These are phyloP conservation scores for Camelus dromedarius DNA, from an alignment of 2,113 vertebrate genomes.

Conservation along the genomic window DNA sequence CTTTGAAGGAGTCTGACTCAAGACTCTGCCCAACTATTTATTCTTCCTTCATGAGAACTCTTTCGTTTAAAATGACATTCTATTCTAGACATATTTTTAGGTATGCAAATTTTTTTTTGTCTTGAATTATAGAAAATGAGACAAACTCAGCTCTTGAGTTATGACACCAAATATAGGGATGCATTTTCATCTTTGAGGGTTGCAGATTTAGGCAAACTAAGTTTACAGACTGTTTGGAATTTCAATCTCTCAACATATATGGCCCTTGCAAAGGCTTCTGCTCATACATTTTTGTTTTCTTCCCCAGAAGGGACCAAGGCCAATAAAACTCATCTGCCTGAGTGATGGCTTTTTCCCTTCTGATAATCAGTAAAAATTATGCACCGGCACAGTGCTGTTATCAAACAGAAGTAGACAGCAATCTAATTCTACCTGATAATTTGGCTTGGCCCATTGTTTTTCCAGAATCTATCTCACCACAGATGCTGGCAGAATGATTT, in stretches of 20 bases:
- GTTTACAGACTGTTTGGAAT: slow-evolving; percentile 70
- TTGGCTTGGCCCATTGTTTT: slow-evolving; percentile 66
- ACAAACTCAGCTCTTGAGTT: slow-evolving; percentile 49
- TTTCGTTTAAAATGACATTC: slow-evolving; percentile 47
- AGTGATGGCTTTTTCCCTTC: slow-evolving; percentile 57
- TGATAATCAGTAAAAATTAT: slow-evolving; percentile 75
- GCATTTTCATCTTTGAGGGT: slow-evolving; percentile 61
- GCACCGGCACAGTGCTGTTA: slow-evolving; percentile 63
- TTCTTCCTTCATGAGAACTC: slow-evolving; percentile 41
- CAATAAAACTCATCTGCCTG: slow-evolving; percentile 67
- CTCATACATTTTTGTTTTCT: slow-evolving; percentile 45
- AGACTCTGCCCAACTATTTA: not conserved
- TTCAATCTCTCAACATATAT: slow-evolving; percentile 55
- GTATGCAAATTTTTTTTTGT: not conserved
- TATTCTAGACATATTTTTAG: slow-evolving; percentile 59
- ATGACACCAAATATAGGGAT: slow-evolving; percentile 57
- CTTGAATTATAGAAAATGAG: slow-evolving; percentile 62
- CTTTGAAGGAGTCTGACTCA: slow-evolving; percentile 7
- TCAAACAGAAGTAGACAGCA: slow-evolving; percentile 66
- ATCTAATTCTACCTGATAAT: slow-evolving; percentile 64
- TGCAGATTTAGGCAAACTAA: slow-evolving; percentile 56
- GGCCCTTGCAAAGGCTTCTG: slow-evolving; percentile 55
- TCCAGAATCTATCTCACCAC: slow-evolving; percentile 54
- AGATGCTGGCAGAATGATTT: slow-evolving; percentile 63
- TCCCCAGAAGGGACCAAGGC: not conserved